Conservation (phyloP, 2,113 vertebrate species). For the Grus americana region DNA sequence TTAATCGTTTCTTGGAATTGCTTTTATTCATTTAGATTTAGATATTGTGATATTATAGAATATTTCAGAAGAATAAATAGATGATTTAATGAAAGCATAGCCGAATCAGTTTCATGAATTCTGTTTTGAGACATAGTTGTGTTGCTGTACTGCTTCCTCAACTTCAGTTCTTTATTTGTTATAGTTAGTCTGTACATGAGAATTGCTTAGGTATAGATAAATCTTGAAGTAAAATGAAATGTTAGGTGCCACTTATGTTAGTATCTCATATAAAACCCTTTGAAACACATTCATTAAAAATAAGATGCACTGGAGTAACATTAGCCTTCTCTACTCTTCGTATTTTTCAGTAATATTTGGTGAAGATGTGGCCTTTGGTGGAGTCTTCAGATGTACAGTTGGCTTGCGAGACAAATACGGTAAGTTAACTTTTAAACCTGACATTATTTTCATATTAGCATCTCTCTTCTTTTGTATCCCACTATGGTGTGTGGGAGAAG, state of each 20-base stretch:
- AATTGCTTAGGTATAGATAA: not conserved
- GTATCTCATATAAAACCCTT: not conserved
- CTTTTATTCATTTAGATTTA: not conserved
- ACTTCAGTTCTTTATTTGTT: not conserved
- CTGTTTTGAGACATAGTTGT: not conserved
- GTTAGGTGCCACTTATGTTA: not conserved
- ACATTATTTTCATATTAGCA: not conserved
- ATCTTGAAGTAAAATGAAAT: not conserved
- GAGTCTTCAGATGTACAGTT: conserved; percentile 98
- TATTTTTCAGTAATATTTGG: conserved; percentile 91
- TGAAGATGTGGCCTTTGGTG: conserved; percentile 97
- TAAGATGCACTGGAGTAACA: not conserved
- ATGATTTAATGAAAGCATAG: not conserved
- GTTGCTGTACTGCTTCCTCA: not conserved
- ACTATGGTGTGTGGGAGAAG: not conserved
- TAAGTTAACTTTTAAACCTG: conserved; percentile 65
- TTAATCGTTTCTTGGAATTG: not conserved
- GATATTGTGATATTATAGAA: not conserved
- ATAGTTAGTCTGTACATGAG: not conserved
- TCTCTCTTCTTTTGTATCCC: not conserved
- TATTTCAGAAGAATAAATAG: not conserved
- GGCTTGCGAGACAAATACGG: conserved; percentile 97
- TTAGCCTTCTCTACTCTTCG: not conserved
- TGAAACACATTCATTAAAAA: not conserved
- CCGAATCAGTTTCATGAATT: not conserved